Evolutionary conservation across 2,113 vertebrate species (phyloP).

Genomic region (Solea solea): DNA sequence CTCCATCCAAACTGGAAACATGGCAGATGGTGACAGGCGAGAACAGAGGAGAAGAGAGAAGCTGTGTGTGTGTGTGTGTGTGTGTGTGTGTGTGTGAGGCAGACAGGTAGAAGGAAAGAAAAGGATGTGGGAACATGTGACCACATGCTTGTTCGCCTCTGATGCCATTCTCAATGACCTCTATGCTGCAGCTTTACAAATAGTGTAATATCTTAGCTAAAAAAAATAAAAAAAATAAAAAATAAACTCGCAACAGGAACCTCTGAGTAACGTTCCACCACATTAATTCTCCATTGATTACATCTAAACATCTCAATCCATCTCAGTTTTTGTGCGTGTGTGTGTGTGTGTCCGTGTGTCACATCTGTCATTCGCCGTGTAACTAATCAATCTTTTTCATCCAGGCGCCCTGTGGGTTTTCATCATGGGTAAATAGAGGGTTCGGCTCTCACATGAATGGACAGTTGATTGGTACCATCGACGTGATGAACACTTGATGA

Average conservation of each 20-base stretch:
- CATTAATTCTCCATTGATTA: slow-evolving; percentile 19
- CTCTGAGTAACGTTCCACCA: neutral
- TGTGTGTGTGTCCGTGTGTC: neutral
- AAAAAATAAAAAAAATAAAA: slow-evolving; percentile 13
- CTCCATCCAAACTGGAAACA: slow-evolving; percentile 70
- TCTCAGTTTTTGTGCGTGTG: neutral
- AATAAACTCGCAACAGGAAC: neutral
- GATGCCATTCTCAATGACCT: slow-evolving; percentile 24
- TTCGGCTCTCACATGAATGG: slow-evolving; percentile 41
- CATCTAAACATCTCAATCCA: neutral
- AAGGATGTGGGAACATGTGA: slow-evolving; percentile 20
- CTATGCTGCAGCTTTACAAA: slow-evolving; percentile 18
- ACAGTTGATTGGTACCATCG: slow-evolving; percentile 47
- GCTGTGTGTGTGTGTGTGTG: slow-evolving; percentile 1
- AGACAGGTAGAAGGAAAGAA: slow-evolving; percentile 33
- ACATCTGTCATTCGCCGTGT: slow-evolving; percentile 19
- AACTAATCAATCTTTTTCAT: slow-evolving; percentile 50
- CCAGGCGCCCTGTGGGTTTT: slow-evolving; percentile 18
- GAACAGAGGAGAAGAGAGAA: slow-evolving; percentile 55
- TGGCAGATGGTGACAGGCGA: slow-evolving; percentile 70
- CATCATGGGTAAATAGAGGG: slow-evolving; percentile 16
- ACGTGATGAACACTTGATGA: slow-evolving; percentile 26
- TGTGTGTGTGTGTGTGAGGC: slow-evolving; percentile 8
- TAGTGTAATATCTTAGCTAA: slow-evolving; percentile 6
- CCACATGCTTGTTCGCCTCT: slow-evolving; percentile 24